Base-by-base conservation (phyloP, 2,113 vertebrate genomes). In the Apteryx mantelli region DNA sequence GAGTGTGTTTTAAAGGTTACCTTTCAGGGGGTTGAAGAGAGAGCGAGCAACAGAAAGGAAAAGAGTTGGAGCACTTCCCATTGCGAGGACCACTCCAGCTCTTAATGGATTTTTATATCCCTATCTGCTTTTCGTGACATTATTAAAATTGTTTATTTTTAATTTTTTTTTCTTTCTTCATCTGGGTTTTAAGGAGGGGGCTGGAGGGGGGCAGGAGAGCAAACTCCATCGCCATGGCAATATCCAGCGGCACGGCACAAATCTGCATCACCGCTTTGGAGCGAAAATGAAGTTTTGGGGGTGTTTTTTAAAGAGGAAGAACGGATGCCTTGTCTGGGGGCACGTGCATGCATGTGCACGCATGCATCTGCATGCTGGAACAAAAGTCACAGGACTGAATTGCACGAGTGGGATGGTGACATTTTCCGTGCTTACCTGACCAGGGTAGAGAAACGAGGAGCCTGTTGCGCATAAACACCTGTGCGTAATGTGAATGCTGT, bases 1-100 rank as follows among this genome's bases (percentile, higher is more conserved):
- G 60, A 89, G 93, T 90, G 96, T 96, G 94, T 86, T 96, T 94
- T 96, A 97, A 98, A 98, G 97, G 96, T 98, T 97, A 97, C 94
- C 92, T 97, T 97, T 97, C 94, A 92, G 95, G 96, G 94, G 91
- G 86, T 6, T 95, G 95, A 40, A 78, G 92, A 90, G 91, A 78
- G 86, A 81, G 83, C 0, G 11, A 65, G 40, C 3, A 4, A 32
- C 70, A 84, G 88, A 69, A 65, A 86, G 36, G 79, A 64, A 89
- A 93, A 82, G 89, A 88, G 40, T 6, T 74, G 68, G 36, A 95
- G 89, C 82, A 42, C 85, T 96, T 96, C 92, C 96, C 83, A 42
- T 74, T 32, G 91, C 5, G 3, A 96, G 95, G 91, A 68, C 90
- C 86, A 84, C 78, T 97, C 89, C 74, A 88, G 81, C 70, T 80